phyloP scores from a whole-genome alignment of 2,113 vertebrate species.

The Hipposideros armiger region DNA sequence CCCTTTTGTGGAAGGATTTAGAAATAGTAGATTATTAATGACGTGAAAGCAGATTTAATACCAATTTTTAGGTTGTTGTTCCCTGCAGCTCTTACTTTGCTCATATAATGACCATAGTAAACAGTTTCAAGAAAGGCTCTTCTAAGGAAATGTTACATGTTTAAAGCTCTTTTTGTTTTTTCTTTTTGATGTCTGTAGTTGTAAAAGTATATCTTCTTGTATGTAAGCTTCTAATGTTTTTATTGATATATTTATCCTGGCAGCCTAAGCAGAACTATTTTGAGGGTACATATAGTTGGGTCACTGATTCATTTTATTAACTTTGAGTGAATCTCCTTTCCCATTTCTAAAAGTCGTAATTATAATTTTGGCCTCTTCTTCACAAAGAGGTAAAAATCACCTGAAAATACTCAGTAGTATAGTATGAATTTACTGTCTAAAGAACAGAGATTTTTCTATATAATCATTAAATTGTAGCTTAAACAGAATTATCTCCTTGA shows the following conservation, averaged over 20 bases:
- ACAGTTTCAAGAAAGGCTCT: slow-evolving; percentile 47
- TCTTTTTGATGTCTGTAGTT: slow-evolving; percentile 20
- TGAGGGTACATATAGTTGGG: neutral
- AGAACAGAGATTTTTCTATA: slow-evolving; percentile 47
- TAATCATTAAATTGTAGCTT: slow-evolving; percentile 48
- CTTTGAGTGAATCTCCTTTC: neutral
- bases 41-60: slow-evolving; percentile 71
- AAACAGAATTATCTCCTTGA: slow-evolving; percentile 47
- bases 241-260: slow-evolving; percentile 51
- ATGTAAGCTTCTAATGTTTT: slow-evolving; percentile 33
- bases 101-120: slow-evolving; percentile 47
- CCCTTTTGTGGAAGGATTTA: slow-evolving; percentile 85
- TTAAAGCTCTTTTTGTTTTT: slow-evolving; percentile 53
- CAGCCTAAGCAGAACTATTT: slow-evolving; percentile 40
- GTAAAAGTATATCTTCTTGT: slow-evolving; percentile 36
- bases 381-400: slow-evolving; percentile 30
- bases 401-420: slow-evolving; percentile 42
- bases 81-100: slow-evolving; percentile 53
- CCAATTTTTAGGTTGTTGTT: slow-evolving; percentile 51
- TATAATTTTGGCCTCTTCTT: slow-evolving; percentile 40
- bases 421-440: slow-evolving; percentile 39
- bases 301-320: slow-evolving; percentile 53
- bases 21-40: slow-evolving; percentile 85
- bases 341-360: slow-evolving; percentile 56
- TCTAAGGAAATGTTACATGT: slow-evolving; percentile 56